These are phyloP conservation scores for Folsomia manolachei DNA, from an alignment of 2,888 invertebrate species.

Conservation along the genomic window DNA sequence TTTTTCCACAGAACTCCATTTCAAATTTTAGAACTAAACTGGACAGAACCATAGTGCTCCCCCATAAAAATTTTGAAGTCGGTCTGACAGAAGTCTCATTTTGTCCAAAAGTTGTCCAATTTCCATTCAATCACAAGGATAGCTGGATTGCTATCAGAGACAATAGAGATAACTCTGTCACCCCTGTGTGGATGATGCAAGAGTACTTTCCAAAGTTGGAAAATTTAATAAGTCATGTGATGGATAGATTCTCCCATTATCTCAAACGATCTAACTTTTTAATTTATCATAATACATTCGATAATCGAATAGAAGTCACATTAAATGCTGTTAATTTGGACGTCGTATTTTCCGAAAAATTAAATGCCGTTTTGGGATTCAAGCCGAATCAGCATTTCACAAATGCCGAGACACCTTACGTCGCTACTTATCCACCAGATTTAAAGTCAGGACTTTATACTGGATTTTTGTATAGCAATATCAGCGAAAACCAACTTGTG, in stretches of 20 bases:
- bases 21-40: neutral
- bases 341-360: neutral
- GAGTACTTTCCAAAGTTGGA: neutral
- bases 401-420: neutral
- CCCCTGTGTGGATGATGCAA: neutral
- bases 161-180: neutral
- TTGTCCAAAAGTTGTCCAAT: neutral
- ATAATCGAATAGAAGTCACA: neutral
- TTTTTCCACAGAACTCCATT: neutral
- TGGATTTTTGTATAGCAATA: neutral
- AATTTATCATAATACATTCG: neutral
- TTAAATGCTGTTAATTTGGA: neutral
- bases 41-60: neutral
- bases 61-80: neutral
- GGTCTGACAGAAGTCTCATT: neutral
- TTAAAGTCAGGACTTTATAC: neutral
- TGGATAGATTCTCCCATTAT: neutral
- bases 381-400: neutral
- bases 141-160: neutral
- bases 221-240: neutral
- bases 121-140: neutral
- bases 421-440: neutral
- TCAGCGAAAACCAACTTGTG: constrained; percentile 1
- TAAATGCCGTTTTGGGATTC: neutral
- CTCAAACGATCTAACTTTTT: neutral